phyloP scores from a whole-genome alignment of 1,140 invertebrate species.

The Drosophila serrata region DNA sequence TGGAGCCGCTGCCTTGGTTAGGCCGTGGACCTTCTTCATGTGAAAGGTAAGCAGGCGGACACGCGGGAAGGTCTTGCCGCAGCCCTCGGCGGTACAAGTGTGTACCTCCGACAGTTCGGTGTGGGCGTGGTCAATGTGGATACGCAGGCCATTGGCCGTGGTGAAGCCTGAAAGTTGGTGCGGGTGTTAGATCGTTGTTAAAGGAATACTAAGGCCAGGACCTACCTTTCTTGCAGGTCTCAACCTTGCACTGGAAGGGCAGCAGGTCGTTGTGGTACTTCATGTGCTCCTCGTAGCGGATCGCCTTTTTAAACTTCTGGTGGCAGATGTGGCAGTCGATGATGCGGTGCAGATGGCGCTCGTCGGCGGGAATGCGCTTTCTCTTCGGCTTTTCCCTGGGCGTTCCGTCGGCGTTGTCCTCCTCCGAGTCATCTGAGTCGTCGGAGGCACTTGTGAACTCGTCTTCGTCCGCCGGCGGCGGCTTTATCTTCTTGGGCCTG shows the following conservation, averaged over 20 bases:
- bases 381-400: conserved; percentile 64
- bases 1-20: conserved; percentile 71
- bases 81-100: conserved; percentile 72
- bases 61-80: conserved; percentile 75
- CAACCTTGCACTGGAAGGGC: conserved; percentile 79
- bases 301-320: conserved; percentile 81
- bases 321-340: conserved; percentile 83
- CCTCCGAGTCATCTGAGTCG: conserved; percentile 52
- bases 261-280: conserved; percentile 80
- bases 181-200: neutral
- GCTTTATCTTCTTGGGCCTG: conserved; percentile 46
- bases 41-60: conserved; percentile 79
- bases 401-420: conserved; percentile 37
- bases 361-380: conserved; percentile 67
- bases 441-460: conserved; percentile 37
- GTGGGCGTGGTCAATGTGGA: conserved; percentile 81
- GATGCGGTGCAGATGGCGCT: conserved; percentile 73
- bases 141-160: conserved; percentile 76
- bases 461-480: conserved; percentile 33
- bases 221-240: conserved; percentile 67
- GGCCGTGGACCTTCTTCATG: conserved; percentile 79
- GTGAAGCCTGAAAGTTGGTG: conserved; percentile 52
- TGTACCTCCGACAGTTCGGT: conserved; percentile 74
- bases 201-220: rapidly evolving
- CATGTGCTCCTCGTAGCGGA: conserved; percentile 81